These are phyloP conservation scores for Harpagoxenus sublaevis DNA, from an alignment of 2,888 invertebrate species.

Conservation along the genomic window DNA sequence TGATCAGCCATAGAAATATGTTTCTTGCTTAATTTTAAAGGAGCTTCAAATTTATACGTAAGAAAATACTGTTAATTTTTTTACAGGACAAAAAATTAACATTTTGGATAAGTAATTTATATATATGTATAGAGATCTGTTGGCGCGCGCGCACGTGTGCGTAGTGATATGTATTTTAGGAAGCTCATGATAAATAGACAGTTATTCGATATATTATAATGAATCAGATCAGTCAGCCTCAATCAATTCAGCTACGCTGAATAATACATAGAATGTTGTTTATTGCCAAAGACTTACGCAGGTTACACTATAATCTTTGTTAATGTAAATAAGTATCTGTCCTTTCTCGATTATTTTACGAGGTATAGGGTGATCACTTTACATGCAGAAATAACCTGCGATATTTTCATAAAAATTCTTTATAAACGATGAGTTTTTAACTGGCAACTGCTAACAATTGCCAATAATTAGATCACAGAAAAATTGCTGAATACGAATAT, in stretches of 20 bases:
- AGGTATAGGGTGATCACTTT: background rate
- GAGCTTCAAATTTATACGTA: background rate
- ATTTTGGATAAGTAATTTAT: constrained; percentile 22
- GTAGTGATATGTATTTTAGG: background rate
- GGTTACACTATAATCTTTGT: constrained; percentile 22
- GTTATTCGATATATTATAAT: constrained; percentile 23
- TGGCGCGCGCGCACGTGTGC: background rate
- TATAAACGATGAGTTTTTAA: background rate
- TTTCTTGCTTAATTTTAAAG: background rate
- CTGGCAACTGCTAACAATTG: background rate
- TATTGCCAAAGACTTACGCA: constrained; percentile 38
- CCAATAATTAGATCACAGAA: background rate
- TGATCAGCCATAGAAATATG: background rate
- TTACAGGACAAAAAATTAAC: background rate
- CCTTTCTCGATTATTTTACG: constrained; percentile 19
- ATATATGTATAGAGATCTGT: background rate
- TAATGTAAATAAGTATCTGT: constrained; percentile 28
- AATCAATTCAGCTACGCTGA: background rate
- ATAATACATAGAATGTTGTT: constrained; percentile 25
- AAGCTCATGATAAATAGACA: background rate
- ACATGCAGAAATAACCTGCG: background rate
- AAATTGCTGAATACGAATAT: background rate
- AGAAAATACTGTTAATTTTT: background rate
- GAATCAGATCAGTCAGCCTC: background rate
- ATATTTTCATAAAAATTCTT: constrained; percentile 8